Percentiles rank a stretch among this genome's conserved stretches.
phyloP scores from a whole-genome alignment of 2,797 vertebrate species.

The Fistularia tabacaria region DNA sequence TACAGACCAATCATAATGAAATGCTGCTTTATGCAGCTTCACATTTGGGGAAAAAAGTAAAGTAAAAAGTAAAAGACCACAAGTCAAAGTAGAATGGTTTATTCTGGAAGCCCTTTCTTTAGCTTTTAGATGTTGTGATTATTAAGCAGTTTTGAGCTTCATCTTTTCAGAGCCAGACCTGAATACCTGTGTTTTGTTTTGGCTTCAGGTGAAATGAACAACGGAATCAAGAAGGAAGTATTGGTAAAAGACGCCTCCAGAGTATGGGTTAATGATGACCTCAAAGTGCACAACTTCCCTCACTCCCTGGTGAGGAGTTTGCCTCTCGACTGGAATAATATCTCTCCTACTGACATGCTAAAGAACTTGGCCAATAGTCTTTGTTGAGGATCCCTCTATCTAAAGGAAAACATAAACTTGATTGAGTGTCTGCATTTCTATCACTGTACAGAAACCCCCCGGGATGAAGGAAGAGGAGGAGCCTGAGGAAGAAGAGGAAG shows the following conservation, averaged over 20 bases:
- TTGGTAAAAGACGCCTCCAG: constrained; percentile 87
- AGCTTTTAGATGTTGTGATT: too few species aligned
- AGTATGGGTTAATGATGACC: constrained; percentile 90
- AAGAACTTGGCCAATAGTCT: too few species aligned
- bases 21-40: too few species aligned
- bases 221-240: constrained; percentile 93
- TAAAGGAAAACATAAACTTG: too few species aligned
- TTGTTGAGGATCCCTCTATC: too few species aligned
- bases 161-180: background rate
- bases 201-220: constrained; percentile 86
- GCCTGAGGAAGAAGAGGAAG: constrained; percentile 95
- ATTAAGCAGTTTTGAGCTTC: background rate
- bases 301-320: constrained; percentile 83
- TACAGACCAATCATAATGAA: too few species aligned
- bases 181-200: constrained; percentile 2
- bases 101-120: too few species aligned
- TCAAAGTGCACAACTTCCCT: constrained; percentile 89
- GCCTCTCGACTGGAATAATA: too few species aligned
- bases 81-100: too few species aligned
- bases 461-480: constrained; percentile 93
- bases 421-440: background rate
- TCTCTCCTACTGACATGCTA: too few species aligned
- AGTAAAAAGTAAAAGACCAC: too few species aligned
- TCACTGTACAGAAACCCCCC: constrained; percentile 79
- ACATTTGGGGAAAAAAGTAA: too few species aligned